Conservation (phyloP, 1,140 invertebrate genomes). For the Ooceraea biroi region DNA sequence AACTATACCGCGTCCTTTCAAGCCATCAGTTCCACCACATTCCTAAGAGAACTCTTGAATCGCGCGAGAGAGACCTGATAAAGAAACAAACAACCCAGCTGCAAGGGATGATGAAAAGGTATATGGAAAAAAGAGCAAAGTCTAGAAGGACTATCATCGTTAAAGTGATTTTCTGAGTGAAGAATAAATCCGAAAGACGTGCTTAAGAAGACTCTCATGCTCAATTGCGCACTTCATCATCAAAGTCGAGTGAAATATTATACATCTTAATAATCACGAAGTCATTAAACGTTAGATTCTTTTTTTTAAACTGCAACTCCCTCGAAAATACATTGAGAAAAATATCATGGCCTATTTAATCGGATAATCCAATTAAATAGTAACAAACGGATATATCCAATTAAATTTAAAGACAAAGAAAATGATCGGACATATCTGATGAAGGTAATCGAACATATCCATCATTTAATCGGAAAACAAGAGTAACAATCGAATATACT, state of each 20-base stretch:
- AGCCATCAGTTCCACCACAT: constrained; percentile 18
- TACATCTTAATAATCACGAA: too few species aligned
- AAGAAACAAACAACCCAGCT: background rate
- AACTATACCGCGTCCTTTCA: background rate
- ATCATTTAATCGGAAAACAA: too few species aligned
- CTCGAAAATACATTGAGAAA: too few species aligned
- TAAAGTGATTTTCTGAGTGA: background rate
- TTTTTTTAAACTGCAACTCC: too few species aligned
- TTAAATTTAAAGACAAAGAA: too few species aligned
- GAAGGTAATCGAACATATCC: too few species aligned
- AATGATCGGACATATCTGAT: too few species aligned
- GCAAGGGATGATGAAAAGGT: constrained; percentile 25
- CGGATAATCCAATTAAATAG: too few species aligned
- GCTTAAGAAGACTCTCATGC: background rate
- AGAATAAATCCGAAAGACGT: background rate
- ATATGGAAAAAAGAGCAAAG: background rate
- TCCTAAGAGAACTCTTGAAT: constrained; percentile 38
- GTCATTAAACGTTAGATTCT: too few species aligned
- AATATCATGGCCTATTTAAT: too few species aligned
- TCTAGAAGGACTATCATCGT: background rate
- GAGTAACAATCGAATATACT: too few species aligned
- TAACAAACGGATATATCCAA: too few species aligned
- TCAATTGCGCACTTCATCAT: background rate
- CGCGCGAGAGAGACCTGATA: constrained; percentile 9
- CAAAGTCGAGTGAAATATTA: background rate